These are phyloP conservation scores for Fringilla coelebs DNA, from an alignment of 2,797 vertebrate species.

Conservation along the genomic window DNA sequence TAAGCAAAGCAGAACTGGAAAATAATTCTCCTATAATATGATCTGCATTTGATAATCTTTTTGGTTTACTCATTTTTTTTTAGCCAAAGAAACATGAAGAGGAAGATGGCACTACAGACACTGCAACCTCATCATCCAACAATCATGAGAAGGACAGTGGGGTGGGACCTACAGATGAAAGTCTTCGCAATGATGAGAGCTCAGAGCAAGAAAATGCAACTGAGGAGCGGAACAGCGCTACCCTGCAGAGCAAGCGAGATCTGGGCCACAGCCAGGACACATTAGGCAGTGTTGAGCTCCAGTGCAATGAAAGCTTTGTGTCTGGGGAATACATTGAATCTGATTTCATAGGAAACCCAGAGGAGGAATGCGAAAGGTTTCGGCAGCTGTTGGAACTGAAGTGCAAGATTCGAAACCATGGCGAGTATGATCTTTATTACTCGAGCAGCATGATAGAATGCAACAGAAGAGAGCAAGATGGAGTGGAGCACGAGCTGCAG, in stretches of 20 bases:
- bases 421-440: constrained; percentile 93
- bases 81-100: constrained; percentile 85
- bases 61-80: constrained; percentile 42
- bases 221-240: constrained; percentile 79
- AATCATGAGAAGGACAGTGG: constrained; percentile 85
- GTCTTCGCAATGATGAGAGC: constrained; percentile 82
- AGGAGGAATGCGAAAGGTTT: constrained; percentile 86
- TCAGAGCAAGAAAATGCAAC: constrained; percentile 85
- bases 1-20: neutral
- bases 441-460: constrained; percentile 89
- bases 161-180: constrained; percentile 80
- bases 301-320: constrained; percentile 67
- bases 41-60: neutral
- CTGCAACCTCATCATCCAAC: constrained; percentile 89
- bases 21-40: neutral
- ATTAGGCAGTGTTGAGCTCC: constrained; percentile 67
- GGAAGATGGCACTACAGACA: constrained; percentile 88
- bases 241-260: constrained; percentile 78
- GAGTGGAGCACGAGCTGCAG: constrained; percentile 90
- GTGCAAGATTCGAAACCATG: constrained; percentile 91
- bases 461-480: constrained; percentile 83
- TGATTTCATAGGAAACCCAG: constrained; percentile 74
- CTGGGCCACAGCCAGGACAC: constrained; percentile 76
- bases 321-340: constrained; percentile 74
- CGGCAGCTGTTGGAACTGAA: constrained; percentile 93